phyloP scores from a whole-genome alignment of 2,888 invertebrate species.

The Agonum fuliginosum region DNA sequence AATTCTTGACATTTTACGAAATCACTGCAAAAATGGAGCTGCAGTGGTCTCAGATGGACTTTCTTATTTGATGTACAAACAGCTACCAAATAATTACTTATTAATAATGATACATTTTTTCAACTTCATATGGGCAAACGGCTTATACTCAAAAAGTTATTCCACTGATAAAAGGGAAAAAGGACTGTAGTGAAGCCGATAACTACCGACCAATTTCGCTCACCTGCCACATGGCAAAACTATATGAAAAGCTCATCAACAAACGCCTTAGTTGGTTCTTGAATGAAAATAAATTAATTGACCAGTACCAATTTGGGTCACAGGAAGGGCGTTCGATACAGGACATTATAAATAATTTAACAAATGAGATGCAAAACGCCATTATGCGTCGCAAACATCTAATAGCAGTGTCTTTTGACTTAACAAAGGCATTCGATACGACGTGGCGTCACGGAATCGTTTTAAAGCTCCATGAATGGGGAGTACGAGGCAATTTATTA shows the following conservation, averaged over 20 bases:
- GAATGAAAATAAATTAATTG: neutral
- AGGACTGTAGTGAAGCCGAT: neutral
- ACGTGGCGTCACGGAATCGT: neutral
- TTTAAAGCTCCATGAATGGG: neutral
- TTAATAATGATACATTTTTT: neutral
- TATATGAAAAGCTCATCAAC: constrained; percentile 10
- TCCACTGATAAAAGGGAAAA: neutral
- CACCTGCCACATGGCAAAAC: neutral
- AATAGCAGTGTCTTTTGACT: neutral
- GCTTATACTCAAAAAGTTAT: neutral
- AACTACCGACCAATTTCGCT: neutral
- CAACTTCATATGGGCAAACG: neutral
- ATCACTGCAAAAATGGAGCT: neutral
- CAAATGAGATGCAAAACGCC: neutral
- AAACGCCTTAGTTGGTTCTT: constrained; percentile 1
- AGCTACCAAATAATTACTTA: neutral
- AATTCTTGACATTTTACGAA: neutral
- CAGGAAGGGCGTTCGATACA: neutral
- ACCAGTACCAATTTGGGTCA: neutral
- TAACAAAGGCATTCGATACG: neutral
- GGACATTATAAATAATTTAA: neutral
- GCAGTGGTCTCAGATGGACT: neutral
- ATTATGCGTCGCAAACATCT: neutral
- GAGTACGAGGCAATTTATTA: neutral
- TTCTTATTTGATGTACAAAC: neutral